A percentile compares a stretch with the other conserved stretches of the same genome.
Conservation (phyloP, 2,113 vertebrate genomes). For the Prochilodus magdalenae region DNA sequence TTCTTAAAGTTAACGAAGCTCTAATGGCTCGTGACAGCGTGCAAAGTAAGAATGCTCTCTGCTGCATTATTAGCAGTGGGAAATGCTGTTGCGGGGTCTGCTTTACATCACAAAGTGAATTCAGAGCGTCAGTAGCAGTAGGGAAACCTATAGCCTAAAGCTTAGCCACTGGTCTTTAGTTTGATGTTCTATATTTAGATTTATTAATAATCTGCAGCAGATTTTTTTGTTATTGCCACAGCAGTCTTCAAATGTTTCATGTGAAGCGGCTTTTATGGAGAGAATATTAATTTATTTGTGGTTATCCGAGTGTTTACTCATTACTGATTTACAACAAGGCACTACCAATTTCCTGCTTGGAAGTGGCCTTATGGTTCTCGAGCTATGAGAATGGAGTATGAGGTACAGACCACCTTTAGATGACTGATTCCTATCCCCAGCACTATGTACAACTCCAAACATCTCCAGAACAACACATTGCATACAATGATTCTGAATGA, state of each 20-base stretch:
- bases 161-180: neutral
- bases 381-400: neutral
- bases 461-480: too few species aligned
- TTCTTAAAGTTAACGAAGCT: constrained; percentile 40
- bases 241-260: constrained; percentile 18
- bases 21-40: constrained; percentile 18
- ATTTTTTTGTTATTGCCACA: constrained; percentile 6
- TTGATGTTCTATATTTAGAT: neutral
- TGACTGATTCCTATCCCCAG: too few species aligned
- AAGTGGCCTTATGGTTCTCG: constrained; percentile 30
- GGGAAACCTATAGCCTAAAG: neutral
- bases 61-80: constrained; percentile 17
- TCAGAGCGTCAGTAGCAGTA: neutral
- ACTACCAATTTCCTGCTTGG: constrained; percentile 10
- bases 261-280: neutral
- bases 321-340: constrained; percentile 18
- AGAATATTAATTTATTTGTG: constrained; percentile 8
- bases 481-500: too few species aligned
- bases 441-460: too few species aligned
- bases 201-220: constrained; percentile 3
- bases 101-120: constrained; percentile 21
- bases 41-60: constrained; percentile 1
- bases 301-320: constrained; percentile 17
- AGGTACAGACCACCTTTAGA: constrained; percentile 32
- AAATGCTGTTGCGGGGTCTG: neutral